Evolutionary conservation across 92 coral and sea anemone genomes (phyloP), one percentile per base, ranked within the genome.

Genomic region (Epizoanthus fatuus): DNA sequence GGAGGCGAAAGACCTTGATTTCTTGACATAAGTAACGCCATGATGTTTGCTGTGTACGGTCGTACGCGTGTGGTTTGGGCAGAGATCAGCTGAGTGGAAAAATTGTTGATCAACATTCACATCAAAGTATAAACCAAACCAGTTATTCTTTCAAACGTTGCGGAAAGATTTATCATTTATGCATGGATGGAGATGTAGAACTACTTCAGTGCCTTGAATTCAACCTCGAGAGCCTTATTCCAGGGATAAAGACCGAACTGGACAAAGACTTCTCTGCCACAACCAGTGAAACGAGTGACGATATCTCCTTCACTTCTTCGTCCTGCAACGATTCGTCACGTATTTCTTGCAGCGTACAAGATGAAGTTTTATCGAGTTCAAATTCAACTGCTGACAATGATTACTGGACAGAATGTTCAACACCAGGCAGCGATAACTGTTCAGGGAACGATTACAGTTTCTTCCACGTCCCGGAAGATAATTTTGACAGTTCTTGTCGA

Each of bases 171-270:
- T 77, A 68, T 77, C 57, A 60, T 77, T 77, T 77, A 68, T 77
- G 82, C 82, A 77, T 77, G 82, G 82, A 60, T 77, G 82, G 82
- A 77, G 82, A 77, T 14, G 82, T 77, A 77, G 82, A 77, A 49
- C 70, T 77, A 40, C 69, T 77, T 60, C 82, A 60, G 69, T 40
- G 70, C 49, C 82, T 77, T 77, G 82, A 77, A 40, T 77, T 77
- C 40, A 77, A 77, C 51, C 82, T 77, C 53, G 82, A 77, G 35
- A 77, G 70, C 68, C 65, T 77, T 35, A 77, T 77, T 60, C 82
- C 82, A 51, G 82, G 82, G 10, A 77, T 77, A 39, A 77, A 77
- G 22, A 59, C 82, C 14, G 82, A 77, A 62, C 15, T 77, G 0
- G 82, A 77, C 20, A 60, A 47, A 64, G 71, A 59, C 15, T 44